phyloP scores from a whole-genome alignment of 2,797 vertebrate genomes.

The Basileuterus tristriatus region DNA sequence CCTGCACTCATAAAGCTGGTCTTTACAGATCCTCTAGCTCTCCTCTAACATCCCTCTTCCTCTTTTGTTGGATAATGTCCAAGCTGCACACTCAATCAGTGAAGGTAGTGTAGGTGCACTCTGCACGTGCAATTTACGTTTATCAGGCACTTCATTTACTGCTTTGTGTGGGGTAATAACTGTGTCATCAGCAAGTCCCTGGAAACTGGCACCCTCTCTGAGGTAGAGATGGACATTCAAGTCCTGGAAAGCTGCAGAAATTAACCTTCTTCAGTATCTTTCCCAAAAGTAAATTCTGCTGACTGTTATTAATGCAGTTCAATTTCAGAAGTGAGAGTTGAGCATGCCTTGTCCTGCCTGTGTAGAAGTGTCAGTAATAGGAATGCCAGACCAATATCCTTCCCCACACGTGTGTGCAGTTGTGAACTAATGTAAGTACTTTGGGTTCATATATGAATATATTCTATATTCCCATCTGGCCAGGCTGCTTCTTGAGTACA shows the following conservation, averaged over 20 bases:
- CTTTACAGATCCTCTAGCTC: not conserved
- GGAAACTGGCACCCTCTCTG: not conserved
- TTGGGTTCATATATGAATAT: not conserved
- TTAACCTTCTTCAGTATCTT: not conserved
- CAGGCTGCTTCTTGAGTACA: not conserved
- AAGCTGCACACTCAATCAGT: not conserved
- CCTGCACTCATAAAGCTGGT: not conserved
- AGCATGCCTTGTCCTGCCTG: not conserved
- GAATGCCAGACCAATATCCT: not conserved
- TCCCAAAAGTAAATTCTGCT: not conserved
- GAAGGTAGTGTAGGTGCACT: not conserved
- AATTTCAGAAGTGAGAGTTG: not conserved
- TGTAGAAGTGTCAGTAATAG: not conserved
- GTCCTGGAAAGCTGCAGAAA: not conserved
- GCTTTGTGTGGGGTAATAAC: not conserved
- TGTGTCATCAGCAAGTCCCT: not conserved
- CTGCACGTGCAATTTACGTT: rapidly evolving
- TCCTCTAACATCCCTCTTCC: not conserved
- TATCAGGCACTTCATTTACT: not conserved
- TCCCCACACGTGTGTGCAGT: rapidly evolving
- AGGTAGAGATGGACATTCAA: not conserved
- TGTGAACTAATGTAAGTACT: not conserved
- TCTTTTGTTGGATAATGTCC: not conserved
- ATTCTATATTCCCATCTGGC: not conserved
- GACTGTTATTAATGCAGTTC: not conserved